A percentile compares a stretch with the other conserved stretches of the same genome.
These are phyloP conservation scores for Nothoprocta perdicaria DNA, from an alignment of 2,113 vertebrate species.

Conservation along the genomic window DNA sequence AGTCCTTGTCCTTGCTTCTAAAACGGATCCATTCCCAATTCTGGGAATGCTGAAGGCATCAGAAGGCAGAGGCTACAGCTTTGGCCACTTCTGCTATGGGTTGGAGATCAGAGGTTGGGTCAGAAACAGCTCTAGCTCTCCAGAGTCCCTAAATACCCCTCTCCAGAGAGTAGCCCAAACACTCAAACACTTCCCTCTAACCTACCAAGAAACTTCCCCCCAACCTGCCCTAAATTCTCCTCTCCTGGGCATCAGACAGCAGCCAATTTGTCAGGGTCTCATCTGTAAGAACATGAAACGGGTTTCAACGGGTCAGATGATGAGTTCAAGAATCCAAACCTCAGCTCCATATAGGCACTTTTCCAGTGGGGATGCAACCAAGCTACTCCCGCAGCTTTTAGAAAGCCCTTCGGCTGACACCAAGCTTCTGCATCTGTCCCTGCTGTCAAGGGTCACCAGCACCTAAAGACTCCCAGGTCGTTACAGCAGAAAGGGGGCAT, in stretches of 20 bases:
- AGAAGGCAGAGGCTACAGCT: background rate
- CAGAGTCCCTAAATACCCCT: too few species aligned
- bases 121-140: background rate
- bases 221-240: rapidly evolving
- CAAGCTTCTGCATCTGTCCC: background rate
- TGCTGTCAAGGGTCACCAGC: background rate
- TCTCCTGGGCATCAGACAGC: background rate
- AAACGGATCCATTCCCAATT: background rate
- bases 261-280: background rate
- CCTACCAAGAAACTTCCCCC: background rate
- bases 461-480: background rate
- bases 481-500: too few species aligned
- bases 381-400: background rate
- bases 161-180: background rate
- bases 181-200: background rate
- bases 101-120: background rate
- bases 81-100: background rate
- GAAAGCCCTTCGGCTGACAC: rapidly evolving
- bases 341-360: rapidly evolving
- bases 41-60: background rate
- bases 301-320: rapidly evolving
- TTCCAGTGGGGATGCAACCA: background rate
- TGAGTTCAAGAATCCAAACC: background rate
- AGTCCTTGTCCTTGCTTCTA: background rate
- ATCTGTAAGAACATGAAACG: rapidly evolving